These are phyloP conservation scores for Prietella phreatophila DNA, from an alignment of 2,113 vertebrate genomes.

Conservation along the genomic window DNA sequence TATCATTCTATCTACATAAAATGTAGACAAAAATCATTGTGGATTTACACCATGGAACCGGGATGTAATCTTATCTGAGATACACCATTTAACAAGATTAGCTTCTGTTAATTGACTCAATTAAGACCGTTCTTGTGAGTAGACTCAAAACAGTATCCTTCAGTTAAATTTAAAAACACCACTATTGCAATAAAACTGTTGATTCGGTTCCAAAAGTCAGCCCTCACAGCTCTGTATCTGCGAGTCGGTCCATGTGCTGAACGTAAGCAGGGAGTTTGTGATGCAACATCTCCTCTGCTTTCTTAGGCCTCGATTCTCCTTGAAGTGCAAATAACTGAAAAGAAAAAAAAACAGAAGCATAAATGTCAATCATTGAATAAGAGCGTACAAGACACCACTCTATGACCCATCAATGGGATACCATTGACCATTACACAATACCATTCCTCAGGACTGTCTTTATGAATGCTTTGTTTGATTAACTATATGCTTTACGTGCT, in stretches of 20 bases:
- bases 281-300: constrained; percentile 75
- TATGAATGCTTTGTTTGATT: too few species aligned
- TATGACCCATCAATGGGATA: not conserved
- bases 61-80: not conserved
- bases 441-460: too few species aligned
- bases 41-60: not conserved
- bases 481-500: too few species aligned
- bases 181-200: not conserved
- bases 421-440: too few species aligned
- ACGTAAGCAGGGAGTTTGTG: constrained; percentile 91
- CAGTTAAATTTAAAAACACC: not conserved
- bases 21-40: not conserved
- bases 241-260: constrained; percentile 94
- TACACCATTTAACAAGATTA: not conserved
- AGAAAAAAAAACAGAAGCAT: too few species aligned
- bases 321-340: constrained; percentile 88
- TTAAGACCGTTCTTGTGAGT: not conserved
- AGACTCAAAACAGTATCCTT: constrained; percentile 15
- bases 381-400: not conserved
- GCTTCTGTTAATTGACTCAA: not conserved
- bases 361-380: not conserved
- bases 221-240: constrained; percentile 94
- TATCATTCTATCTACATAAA: not conserved
- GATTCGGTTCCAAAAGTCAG: constrained; percentile 40
- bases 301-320: constrained; percentile 77